Conservation (phyloP, 35 echinoderm and acorn worm species). For the Acanthaster planci region DNA sequence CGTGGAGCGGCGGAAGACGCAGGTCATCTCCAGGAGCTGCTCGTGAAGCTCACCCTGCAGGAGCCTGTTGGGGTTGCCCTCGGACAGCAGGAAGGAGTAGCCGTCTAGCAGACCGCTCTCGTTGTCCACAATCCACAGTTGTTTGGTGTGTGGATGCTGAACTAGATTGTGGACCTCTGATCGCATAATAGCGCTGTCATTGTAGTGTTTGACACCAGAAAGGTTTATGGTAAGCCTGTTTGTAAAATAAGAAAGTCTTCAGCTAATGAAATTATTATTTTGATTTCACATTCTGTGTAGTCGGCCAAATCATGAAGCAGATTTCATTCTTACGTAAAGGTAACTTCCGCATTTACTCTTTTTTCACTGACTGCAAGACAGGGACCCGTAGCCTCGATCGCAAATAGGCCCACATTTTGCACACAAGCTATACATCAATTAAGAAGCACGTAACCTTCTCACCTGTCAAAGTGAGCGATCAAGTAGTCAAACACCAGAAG, state of each 20-base stretch:
- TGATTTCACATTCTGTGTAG: no score
- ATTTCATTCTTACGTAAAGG: no score
- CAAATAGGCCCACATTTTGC: no score
- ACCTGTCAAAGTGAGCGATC: slow-evolving; percentile 34
- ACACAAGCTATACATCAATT: no score
- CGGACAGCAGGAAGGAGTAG: neutral
- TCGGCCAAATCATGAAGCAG: no score
- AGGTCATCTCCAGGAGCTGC: neutral
- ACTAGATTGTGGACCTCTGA: neutral
- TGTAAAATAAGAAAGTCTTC: neutral
- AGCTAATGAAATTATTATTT: no score
- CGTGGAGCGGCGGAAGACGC: neutral
- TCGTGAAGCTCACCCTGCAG: neutral
- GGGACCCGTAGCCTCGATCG: no score
- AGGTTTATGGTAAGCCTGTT: slow-evolving; percentile 13
- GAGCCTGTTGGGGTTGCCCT: neutral
- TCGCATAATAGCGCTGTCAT: neutral
- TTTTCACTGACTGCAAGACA: no score
- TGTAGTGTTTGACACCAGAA: neutral
- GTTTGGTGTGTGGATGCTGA: slow-evolving; percentile 22
- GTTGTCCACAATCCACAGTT: slow-evolving; percentile 22
- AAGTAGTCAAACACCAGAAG: slow-evolving; percentile 37
- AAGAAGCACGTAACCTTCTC: no score
- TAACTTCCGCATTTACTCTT: no score
- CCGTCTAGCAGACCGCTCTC: slow-evolving; percentile 4